phyloP scores from a whole-genome alignment of 2,113 vertebrate genomes.

The Saimiri boliviensis region DNA sequence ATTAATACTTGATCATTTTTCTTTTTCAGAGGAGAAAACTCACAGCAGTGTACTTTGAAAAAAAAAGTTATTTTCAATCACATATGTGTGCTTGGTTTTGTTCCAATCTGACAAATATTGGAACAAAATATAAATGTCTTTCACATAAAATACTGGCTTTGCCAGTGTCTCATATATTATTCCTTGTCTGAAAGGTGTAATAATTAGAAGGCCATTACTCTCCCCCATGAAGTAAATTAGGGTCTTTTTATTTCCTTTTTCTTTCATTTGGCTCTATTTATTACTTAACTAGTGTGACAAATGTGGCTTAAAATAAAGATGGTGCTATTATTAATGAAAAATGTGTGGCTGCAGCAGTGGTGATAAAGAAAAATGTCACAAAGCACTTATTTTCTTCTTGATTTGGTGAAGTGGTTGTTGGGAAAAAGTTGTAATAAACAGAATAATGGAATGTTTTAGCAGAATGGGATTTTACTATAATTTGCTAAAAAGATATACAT shows the following conservation, averaged over 20 bases:
- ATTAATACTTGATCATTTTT: neutral
- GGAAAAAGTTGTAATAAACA: neutral
- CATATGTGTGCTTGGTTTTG: neutral
- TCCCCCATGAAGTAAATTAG: neutral
- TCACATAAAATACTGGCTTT: neutral
- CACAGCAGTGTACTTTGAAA: neutral
- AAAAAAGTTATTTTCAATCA: neutral
- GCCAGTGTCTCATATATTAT: neutral
- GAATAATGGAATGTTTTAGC: neutral
- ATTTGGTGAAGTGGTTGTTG: neutral
- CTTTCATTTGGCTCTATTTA: slow-evolving; percentile 3
- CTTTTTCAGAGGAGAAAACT: neutral
- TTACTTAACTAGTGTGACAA: slow-evolving; percentile 39
- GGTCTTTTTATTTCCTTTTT: slow-evolving; percentile 31
- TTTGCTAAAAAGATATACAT: slow-evolving; percentile 41
- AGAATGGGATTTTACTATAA: slow-evolving; percentile 47
- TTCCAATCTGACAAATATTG: too few species aligned
- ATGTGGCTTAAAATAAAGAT: slow-evolving; percentile 29
- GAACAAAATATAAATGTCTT: neutral
- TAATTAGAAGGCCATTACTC: neutral
- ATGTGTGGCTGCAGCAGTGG: neutral
- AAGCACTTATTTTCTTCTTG: neutral
- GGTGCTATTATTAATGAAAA: neutral
- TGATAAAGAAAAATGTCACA: neutral
- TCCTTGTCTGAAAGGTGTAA: neutral